These are phyloP conservation scores for Lycaon pictus DNA, from an alignment of 2,113 vertebrate species.

Conservation along the genomic window DNA sequence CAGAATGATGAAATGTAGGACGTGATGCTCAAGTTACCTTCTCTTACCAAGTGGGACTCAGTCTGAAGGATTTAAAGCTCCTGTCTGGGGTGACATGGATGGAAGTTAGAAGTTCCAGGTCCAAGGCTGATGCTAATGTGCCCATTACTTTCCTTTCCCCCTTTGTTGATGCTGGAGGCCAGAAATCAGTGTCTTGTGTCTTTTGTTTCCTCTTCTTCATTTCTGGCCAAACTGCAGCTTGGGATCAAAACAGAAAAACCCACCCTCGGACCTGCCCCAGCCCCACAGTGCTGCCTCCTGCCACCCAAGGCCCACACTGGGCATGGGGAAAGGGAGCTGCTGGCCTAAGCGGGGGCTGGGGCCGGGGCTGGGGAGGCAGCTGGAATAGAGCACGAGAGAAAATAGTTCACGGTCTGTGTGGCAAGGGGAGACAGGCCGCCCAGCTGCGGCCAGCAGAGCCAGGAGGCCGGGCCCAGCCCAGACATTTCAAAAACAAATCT, in stretches of 20 bases:
- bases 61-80: neutral
- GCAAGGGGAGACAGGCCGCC: slow-evolving; percentile 52
- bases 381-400: neutral
- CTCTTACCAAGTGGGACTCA: neutral
- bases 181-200: neutral
- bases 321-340: neutral
- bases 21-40: neutral
- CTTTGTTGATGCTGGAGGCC: neutral
- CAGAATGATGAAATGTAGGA: too few relatives aligned
- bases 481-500: slow-evolving; percentile 67
- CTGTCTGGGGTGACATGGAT: neutral
- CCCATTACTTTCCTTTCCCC: too few relatives aligned
- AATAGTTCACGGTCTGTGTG: slow-evolving; percentile 50
- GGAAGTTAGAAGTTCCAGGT: neutral
- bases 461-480: slow-evolving; percentile 56
- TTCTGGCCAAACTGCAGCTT: neutral
- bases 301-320: fast-evolving
- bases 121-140: fast-evolving
- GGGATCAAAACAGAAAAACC: neutral
- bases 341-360: fast-evolving
- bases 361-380: neutral
- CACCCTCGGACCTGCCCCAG: neutral
- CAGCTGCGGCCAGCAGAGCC: neutral
- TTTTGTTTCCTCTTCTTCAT: neutral
- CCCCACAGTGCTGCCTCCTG: fast-evolving